These are phyloP conservation scores for Enteromius thamalakanensis DNA, from an alignment of 2,797 vertebrate species.

Conservation along the genomic window DNA sequence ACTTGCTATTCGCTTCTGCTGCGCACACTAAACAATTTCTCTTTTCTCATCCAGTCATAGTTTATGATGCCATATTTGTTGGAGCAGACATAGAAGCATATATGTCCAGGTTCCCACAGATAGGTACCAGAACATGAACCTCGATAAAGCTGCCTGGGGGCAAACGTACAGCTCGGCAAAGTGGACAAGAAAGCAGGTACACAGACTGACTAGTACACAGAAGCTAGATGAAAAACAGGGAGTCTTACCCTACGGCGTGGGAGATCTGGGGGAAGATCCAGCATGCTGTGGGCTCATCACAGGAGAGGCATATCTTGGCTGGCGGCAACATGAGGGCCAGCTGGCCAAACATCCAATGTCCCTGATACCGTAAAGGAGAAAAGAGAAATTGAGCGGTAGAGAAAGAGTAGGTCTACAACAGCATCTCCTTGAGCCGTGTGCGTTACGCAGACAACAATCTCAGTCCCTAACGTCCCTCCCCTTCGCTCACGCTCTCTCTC, in stretches of 20 bases:
- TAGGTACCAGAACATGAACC: slow-evolving; percentile 17
- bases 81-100: background rate
- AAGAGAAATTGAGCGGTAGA: slow-evolving; percentile 20
- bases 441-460: slow-evolving; percentile 54
- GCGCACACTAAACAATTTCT: slow-evolving; percentile 21
- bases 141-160: slow-evolving; percentile 9
- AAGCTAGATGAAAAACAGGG: background rate
- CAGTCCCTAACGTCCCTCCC: slow-evolving; percentile 57
- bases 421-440: slow-evolving; percentile 52
- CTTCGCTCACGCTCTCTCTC: slow-evolving; percentile 24
- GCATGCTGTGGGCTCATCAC: slow-evolving; percentile 81
- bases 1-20: slow-evolving; percentile 19
- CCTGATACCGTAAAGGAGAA: slow-evolving; percentile 42
- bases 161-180: background rate
- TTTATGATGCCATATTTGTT: slow-evolving; percentile 31
- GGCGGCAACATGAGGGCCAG: slow-evolving; percentile 51
- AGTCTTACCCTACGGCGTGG: slow-evolving; percentile 85
- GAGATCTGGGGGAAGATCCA: slow-evolving; percentile 79
- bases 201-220: background rate
- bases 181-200: background rate
- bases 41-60: background rate
- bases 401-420: slow-evolving; percentile 51
- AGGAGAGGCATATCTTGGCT: slow-evolving; percentile 70
- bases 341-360: slow-evolving; percentile 47
- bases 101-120: background rate